Evolutionary conservation across 2,797 vertebrate genomes (phyloP).

Genomic region (Rhinoraja longicauda): DNA sequence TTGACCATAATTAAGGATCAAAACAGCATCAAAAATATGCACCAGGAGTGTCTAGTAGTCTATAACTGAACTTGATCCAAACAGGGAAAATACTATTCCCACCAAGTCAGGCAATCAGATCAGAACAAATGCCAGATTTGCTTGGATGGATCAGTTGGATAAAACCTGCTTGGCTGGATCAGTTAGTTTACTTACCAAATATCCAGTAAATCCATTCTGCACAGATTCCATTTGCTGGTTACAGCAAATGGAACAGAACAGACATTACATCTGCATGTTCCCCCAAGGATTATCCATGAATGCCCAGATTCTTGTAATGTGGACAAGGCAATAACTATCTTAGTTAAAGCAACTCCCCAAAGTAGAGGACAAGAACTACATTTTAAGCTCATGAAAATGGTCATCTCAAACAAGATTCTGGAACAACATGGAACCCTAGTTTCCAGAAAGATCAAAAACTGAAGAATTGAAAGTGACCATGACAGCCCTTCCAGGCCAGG

Average conservation of each 20-base stretch:
- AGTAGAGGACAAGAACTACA: neutral
- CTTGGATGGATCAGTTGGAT: too few relatives aligned
- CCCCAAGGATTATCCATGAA: too few relatives aligned
- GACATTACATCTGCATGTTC: neutral
- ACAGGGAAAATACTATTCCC: neutral
- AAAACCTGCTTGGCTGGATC: neutral
- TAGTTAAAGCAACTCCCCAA: neutral
- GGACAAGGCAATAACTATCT: neutral
- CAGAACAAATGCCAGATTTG: neutral
- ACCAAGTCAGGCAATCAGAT: neutral
- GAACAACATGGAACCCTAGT: neutral
- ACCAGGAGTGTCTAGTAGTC: neutral
- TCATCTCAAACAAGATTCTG: neutral
- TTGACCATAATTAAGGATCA: neutral
- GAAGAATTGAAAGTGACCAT: neutral
- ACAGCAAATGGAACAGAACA: neutral
- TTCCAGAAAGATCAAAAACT: neutral
- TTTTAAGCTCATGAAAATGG: neutral
- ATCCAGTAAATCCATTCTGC: neutral
- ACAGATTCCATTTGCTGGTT: neutral
- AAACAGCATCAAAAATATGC: neutral
- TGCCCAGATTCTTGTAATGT: neutral
- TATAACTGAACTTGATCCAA: neutral
- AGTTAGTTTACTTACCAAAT: neutral
- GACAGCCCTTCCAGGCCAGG: neutral